Conservation (phyloP, 1,140 invertebrate genomes). For the Zaprionus ghesquierei region DNA sequence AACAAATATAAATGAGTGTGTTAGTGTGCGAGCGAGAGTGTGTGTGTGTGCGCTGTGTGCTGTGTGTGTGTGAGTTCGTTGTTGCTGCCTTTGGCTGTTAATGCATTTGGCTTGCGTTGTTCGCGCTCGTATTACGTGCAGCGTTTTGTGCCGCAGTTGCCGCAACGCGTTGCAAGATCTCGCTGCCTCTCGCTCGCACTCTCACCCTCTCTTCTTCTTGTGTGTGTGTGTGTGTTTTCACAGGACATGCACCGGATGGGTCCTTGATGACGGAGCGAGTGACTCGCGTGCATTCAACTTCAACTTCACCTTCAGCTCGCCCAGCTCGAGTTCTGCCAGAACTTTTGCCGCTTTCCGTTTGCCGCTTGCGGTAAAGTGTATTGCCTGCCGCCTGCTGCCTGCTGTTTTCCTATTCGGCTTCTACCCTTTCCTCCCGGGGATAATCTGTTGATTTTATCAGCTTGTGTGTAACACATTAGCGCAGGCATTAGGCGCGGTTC, state of each 20-base stretch:
- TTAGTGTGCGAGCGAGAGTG: conserved; percentile 32
- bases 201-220: not conserved
- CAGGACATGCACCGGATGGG: conserved; percentile 42
- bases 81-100: conserved; percentile 59
- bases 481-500: not conserved
- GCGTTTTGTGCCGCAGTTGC: conserved; percentile 53
- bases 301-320: conserved; percentile 36
- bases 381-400: conserved; percentile 12
- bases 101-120: conserved; percentile 77
- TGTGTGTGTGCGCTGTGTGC: conserved; percentile 2
- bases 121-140: conserved; percentile 78
- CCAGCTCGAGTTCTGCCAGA: conserved; percentile 7
- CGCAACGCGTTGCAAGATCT: conserved; percentile 33
- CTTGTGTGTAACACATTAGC: not conserved
- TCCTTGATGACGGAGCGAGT: conserved; percentile 45
- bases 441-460: conserved; percentile 3
- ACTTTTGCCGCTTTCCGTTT: conserved; percentile 43
- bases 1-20: conserved; percentile 60
- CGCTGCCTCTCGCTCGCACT: not conserved
- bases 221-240: not conserved
- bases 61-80: conserved; percentile 30
- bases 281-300: conserved; percentile 65
- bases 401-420: not conserved
- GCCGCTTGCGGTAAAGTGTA: conserved; percentile 50
- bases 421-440: not conserved